Conservation (phyloP, 2,113 vertebrate genomes). For the Phylloscopus trochilus region DNA sequence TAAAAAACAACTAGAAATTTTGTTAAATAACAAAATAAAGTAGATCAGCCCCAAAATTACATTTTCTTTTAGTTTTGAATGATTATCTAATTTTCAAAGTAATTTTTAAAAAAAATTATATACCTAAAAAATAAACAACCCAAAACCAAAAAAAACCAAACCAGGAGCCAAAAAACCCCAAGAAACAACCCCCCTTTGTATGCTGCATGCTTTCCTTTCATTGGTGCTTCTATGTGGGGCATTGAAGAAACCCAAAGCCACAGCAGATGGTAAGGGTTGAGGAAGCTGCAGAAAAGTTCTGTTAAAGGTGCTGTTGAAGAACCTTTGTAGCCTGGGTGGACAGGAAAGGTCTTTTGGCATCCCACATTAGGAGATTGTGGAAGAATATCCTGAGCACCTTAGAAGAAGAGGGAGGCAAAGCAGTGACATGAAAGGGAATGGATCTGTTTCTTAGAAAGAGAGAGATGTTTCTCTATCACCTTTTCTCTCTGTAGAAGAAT, state of each 20-base stretch:
- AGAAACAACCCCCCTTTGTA: accelerated
- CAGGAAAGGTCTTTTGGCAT: background rate
- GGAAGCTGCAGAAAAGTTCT: background rate
- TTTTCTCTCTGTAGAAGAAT: background rate
- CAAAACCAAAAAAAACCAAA: background rate
- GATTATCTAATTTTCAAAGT: slow-evolving; percentile 1
- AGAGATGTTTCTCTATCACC: background rate
- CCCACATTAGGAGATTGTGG: background rate
- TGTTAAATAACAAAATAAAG: background rate
- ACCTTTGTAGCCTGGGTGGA: accelerated
- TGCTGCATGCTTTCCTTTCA: background rate
- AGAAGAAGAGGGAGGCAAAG: background rate
- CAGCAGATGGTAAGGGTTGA: background rate
- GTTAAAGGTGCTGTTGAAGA: background rate
- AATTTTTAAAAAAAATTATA: background rate
- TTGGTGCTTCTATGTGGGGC: background rate
- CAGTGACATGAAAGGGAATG: background rate
- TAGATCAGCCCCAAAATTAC: background rate
- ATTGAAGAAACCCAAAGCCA: background rate
- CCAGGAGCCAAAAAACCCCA: background rate
- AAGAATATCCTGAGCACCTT: background rate
- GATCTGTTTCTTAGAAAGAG: background rate
- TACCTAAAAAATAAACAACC: background rate
- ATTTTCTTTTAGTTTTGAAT: slow-evolving; percentile 19
- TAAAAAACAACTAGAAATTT: background rate